Evolutionary conservation across 1,140 invertebrate genomes (phyloP), one percentile per base, ranked within the genome.

Genomic region (Apis dorsata): DNA sequence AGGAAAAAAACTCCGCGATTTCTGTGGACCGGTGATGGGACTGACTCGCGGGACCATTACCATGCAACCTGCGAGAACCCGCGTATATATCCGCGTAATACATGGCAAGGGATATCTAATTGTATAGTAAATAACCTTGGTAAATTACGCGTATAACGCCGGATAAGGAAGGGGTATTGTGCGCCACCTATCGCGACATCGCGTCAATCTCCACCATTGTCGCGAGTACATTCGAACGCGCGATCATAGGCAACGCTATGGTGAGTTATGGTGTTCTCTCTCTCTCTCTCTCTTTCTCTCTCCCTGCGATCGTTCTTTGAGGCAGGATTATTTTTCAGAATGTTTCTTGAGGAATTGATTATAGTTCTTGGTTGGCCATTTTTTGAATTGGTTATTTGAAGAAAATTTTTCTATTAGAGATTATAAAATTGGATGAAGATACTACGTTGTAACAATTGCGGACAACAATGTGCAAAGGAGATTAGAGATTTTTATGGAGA

Each of bases 141-240:
- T 87, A 86, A 90, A 89, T 90, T 91, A 90, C 85, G 84, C 80
- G 81, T 87, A 83, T 85, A 79, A 87, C 79, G 72, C 76, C 86
- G 79, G 88, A 88, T 81, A 84, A 66, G 85, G 87, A 78, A 21
- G 86, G 84, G 75, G 85, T 86, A 89, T 91, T 86, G 90, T 84
- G 81, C 55, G 51, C 73, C 85, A 83, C 63, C 85, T 87, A 87
- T 87, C 85, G 82, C 76, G 70, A 83, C 84, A 85, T 86, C 86
- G 89, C 87, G 87, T 89, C 86, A 90, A 89, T 88, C 85, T 11
- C 60, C 49, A 10, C 21, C 34, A 5, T 1, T 44, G 34, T 84
- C 82, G 84, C 84, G 34, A 0, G 4, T 44, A 28, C 28, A 34
- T 34, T 4, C 34, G 34, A 81, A 78, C 81, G 81, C 83, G 81